Evolutionary conservation across 2,888 invertebrate genomes (phyloP), one percentile per base, ranked within the genome.

Genomic region (Cantharis rufa): DNA sequence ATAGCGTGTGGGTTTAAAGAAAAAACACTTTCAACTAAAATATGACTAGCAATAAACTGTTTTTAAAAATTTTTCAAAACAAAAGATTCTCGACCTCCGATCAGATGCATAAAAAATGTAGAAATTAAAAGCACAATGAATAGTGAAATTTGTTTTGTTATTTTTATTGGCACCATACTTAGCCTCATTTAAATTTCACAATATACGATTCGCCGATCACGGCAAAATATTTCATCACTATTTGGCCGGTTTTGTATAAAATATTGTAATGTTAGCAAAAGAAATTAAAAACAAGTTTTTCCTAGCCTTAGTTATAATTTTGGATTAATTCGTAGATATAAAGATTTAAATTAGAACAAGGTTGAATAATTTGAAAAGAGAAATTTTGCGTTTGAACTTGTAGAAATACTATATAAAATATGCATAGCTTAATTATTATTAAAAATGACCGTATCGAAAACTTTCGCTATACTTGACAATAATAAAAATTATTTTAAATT

Each of bases 21-120:
- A 48, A n/a, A 72, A 68, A 68, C 28, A 72, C 68, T 68, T 48
- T n/a, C 24, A 64, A 15, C 48, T 32, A 16, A 61, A 24, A 66
- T 66, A 32, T 72, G 64, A 28, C 15, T 66, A 32, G 18, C 48
- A 32, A 72, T 72, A 64, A 68, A 72, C 68, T 24, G 48, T 66
- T 72, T 71, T 61, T 72, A 63, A 32, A 32, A 68, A 62, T 27
- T n/a, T 27, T n/a, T 9, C 24, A 69, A 72, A 73, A 73, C 73
- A 69, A 73, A 73, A n/a, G 73, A 73, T 73, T 15, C 21, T 15
- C 62, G 73, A 73, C 73, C 62, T 62, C 48, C 64, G 21, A 66
- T 62, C 48, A n/a, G 21, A 66, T 24, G 24, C 21, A 48, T 48
- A 48, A 48, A 48, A 48, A n/a, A 48, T n/a, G 48, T 48, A n/a